These are phyloP conservation scores for Vesta saturnalis DNA, from an alignment of 2,888 invertebrate genomes.

Conservation along the genomic window DNA sequence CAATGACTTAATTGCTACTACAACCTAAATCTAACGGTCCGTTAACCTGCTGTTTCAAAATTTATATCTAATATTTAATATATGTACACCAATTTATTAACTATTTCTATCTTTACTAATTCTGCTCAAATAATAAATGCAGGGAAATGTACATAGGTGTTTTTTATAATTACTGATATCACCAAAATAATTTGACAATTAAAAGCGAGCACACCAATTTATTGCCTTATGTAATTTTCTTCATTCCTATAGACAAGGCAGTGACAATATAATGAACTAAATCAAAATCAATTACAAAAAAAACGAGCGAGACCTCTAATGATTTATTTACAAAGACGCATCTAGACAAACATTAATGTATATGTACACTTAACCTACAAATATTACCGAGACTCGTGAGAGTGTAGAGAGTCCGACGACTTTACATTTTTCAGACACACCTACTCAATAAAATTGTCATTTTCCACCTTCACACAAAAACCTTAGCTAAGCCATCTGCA, in stretches of 20 bases:
- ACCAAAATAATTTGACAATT: slow-evolving; percentile 12
- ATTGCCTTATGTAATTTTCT: slow-evolving; percentile 10
- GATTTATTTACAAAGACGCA: slow-evolving; percentile 18
- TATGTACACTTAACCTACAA: slow-evolving; percentile 38
- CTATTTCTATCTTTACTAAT: slow-evolving; percentile 22
- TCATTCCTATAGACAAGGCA: slow-evolving; percentile 4
- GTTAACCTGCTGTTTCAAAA: slow-evolving; percentile 38
- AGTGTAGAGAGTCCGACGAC: slow-evolving; percentile 30
- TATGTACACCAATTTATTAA: slow-evolving; percentile 39
- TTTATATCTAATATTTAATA: slow-evolving; percentile 34
- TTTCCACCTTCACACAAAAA: slow-evolving; percentile 79
- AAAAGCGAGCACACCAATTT: slow-evolving; percentile 5
- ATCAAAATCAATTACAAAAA: background rate
- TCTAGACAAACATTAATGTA: slow-evolving; percentile 24
- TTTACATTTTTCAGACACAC: slow-evolving; percentile 23
- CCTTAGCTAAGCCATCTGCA: slow-evolving; percentile 98
- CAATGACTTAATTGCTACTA: slow-evolving; percentile 32
- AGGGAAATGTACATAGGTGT: slow-evolving; percentile 30
- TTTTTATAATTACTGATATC: background rate
- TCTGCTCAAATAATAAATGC: slow-evolving; percentile 34
- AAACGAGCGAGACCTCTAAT: background rate
- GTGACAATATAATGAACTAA: slow-evolving; percentile 4
- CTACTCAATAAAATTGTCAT: slow-evolving; percentile 21
- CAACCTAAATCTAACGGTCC: slow-evolving; percentile 38
- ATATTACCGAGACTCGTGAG: slow-evolving; percentile 27